phyloP scores from a whole-genome alignment of 2,888 invertebrate genomes.

The Chaitophorus viminalis region DNA sequence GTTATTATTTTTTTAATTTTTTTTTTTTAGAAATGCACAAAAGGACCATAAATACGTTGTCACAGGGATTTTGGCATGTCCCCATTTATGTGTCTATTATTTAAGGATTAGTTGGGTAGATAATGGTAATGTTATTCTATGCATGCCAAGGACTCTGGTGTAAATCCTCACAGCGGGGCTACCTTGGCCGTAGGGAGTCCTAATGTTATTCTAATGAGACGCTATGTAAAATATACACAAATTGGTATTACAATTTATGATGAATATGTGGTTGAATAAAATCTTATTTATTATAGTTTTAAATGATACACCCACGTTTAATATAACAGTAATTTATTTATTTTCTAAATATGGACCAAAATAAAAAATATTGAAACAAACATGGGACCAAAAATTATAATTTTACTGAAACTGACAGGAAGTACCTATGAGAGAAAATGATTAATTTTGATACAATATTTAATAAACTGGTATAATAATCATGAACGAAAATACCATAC shows the following conservation, averaged over 20 bases:
- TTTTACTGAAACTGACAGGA: slow-evolving; percentile 44
- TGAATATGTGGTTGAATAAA: slow-evolving; percentile 38
- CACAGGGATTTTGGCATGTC: slow-evolving; percentile 58
- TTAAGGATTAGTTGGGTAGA: slow-evolving; percentile 60
- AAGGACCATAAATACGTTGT: slow-evolving; percentile 55
- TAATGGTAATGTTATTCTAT: slow-evolving; percentile 62
- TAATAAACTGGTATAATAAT: slow-evolving; percentile 33
- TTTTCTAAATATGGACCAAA: neutral
- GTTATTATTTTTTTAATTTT: slow-evolving; percentile 24
- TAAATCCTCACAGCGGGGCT: slow-evolving; percentile 61
- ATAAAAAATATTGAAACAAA: neutral
- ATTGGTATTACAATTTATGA: slow-evolving; percentile 49
- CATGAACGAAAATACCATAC: neutral
- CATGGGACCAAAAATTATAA: neutral
- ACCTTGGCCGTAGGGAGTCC: slow-evolving; percentile 57
- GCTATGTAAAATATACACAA: slow-evolving; percentile 49
- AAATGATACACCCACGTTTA: slow-evolving; percentile 3
- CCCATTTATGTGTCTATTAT: slow-evolving; percentile 60
- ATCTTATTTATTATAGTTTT: slow-evolving; percentile 8
- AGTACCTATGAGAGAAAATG: neutral
- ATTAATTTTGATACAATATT: slow-evolving; percentile 48
- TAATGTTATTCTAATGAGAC: slow-evolving; percentile 62
- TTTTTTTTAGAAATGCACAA: slow-evolving; percentile 45
- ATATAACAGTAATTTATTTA: neutral
- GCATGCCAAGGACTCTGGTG: slow-evolving; percentile 50